phyloP scores from a whole-genome alignment of 2,797 vertebrate species.

The Lutjanus argentimaculatus region DNA sequence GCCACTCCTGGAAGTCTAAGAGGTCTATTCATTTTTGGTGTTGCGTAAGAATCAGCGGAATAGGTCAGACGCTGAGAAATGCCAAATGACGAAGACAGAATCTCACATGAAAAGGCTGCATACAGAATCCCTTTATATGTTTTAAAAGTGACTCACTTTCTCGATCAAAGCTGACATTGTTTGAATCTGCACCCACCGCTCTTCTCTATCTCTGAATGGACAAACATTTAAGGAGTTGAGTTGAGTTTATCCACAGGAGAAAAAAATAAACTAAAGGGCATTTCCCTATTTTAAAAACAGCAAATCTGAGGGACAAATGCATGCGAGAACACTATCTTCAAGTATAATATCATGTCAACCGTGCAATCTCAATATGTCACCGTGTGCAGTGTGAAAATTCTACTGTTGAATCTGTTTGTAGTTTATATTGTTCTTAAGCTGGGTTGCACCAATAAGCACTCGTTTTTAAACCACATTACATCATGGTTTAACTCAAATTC shows the following conservation, averaged over 20 bases:
- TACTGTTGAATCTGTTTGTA: too few species aligned
- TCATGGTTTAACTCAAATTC: too few species aligned
- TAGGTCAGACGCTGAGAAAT: background rate
- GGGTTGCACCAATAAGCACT: too few species aligned
- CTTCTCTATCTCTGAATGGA: conserved; percentile 9
- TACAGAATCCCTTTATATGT: background rate
- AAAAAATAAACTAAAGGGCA: background rate
- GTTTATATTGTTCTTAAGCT: too few species aligned
- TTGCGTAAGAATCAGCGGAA: conserved; percentile 9
- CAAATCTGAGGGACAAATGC: too few species aligned
- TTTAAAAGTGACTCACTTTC: conserved; percentile 4
- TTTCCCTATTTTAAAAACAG: background rate
- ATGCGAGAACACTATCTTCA: too few species aligned
- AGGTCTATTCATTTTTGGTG: background rate
- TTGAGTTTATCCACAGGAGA: background rate
- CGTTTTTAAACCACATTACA: too few species aligned
- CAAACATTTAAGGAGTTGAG: background rate
- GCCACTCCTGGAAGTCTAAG: background rate
- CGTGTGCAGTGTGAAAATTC: too few species aligned
- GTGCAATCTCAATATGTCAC: too few species aligned
- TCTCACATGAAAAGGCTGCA: too few species aligned
- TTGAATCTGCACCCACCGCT: background rate
- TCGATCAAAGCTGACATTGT: conserved; percentile 25
- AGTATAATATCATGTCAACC: too few species aligned
- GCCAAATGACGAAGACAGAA: background rate